These are phyloP conservation scores for Apeira syringaria DNA, from an alignment of 2,888 invertebrate genomes.

Conservation along the genomic window DNA sequence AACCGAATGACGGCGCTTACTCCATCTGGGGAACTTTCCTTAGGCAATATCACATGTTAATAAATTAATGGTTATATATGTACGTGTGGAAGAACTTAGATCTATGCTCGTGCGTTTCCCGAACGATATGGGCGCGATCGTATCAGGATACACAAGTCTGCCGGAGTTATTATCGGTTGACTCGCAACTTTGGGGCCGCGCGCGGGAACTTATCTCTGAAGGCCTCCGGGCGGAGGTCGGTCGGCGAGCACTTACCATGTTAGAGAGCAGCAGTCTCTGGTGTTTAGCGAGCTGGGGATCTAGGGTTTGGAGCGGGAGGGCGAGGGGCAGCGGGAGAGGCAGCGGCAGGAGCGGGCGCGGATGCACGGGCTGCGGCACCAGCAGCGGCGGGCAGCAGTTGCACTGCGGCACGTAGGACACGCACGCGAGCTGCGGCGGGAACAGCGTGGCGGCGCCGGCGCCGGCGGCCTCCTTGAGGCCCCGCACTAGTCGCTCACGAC, in stretches of 20 bases:
- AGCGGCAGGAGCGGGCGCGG: constrained; percentile 64
- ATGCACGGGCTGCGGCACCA: constrained; percentile 74
- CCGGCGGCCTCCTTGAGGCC: constrained; percentile 82
- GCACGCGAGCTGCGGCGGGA: constrained; percentile 83
- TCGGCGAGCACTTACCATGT: constrained; percentile 74
- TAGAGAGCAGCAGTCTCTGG: constrained; percentile 81
- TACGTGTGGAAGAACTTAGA: constrained; percentile 45
- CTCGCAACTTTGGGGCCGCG: constrained; percentile 58
- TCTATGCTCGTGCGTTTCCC: constrained; percentile 37
- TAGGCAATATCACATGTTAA: constrained; percentile 50
- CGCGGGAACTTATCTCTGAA: constrained; percentile 53
- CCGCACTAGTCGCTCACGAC: constrained; percentile 76
- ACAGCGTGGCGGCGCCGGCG: constrained; percentile 84
- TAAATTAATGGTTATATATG: constrained; percentile 67
- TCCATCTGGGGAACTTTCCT: constrained; percentile 50
- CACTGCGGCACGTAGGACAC: constrained; percentile 82
- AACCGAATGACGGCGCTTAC: constrained; percentile 54
- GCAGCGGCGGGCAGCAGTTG: constrained; percentile 77
- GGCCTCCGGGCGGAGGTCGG: constrained; percentile 33
- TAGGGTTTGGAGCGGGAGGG: constrained; percentile 76
- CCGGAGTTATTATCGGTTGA: constrained; percentile 65
- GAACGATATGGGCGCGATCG: constrained; percentile 43
- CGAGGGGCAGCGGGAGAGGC: constrained; percentile 76
- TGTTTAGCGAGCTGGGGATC: constrained; percentile 79
- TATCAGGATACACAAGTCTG: constrained; percentile 56